phyloP scores from a whole-genome alignment of 2,888 invertebrate species.

The Dusona sp. region DNA sequence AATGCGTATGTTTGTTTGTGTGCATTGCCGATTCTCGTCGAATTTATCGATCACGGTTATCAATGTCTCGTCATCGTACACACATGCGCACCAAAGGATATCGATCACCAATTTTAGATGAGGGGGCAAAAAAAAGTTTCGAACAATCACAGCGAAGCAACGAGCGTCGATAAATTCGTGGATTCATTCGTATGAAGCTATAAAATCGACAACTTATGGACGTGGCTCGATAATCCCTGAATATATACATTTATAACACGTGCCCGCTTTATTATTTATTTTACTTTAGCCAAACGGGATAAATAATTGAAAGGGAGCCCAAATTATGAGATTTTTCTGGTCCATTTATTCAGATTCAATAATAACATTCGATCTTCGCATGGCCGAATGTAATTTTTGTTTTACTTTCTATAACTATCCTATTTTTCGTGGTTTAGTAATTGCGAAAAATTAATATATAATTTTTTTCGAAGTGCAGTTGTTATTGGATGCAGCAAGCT shows the following conservation, averaged over 20 bases:
- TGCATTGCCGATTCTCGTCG: conserved; percentile 65
- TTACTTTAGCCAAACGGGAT: neutral
- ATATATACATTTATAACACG: conserved; percentile 39
- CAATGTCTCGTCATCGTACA: conserved; percentile 72
- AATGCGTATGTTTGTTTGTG: neutral
- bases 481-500: conserved; percentile 42
- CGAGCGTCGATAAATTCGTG: conserved; percentile 47
- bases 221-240: neutral
- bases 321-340: conserved; percentile 4
- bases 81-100: conserved; percentile 24
- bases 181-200: conserved; percentile 60
- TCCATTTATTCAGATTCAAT: neutral
- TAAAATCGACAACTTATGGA: conserved; percentile 30
- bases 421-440: neutral
- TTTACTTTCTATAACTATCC: neutral
- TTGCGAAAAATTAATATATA: neutral
- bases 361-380: neutral
- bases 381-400: neutral
- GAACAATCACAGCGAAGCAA: conserved; percentile 23
- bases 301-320: neutral
- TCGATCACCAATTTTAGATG: conserved; percentile 50
- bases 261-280: neutral
- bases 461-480: neutral
- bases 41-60: conserved; percentile 82
- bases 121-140: neutral